Conservation (phyloP, 1,140 invertebrate species). For the Cydia strobilella region DNA sequence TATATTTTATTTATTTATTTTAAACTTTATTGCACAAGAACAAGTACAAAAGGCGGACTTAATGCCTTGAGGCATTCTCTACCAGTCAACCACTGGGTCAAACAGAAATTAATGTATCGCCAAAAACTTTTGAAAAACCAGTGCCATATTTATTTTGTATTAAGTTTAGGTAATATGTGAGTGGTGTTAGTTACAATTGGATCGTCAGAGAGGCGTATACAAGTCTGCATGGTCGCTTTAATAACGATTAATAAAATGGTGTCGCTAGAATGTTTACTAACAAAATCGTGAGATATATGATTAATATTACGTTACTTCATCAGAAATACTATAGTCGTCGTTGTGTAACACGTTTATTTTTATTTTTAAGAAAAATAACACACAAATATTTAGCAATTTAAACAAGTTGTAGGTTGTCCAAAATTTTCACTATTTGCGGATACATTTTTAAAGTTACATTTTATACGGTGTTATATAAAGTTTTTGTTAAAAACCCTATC, state of each 20-base stretch:
- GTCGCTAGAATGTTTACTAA: slow-evolving; percentile 26
- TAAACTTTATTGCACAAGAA: too few species aligned
- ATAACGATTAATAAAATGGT: background rate
- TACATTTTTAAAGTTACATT: too few species aligned
- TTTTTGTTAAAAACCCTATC: too few species aligned
- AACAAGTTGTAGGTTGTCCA: too few species aligned
- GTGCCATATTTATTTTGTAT: background rate
- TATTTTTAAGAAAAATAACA: too few species aligned
- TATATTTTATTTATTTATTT: too few species aligned
- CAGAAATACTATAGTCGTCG: background rate
- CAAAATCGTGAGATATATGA: slow-evolving; percentile 3
- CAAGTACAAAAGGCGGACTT: too few species aligned
- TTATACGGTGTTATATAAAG: too few species aligned
- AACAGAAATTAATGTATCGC: background rate
- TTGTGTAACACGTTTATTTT: background rate
- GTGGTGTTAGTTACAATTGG: slow-evolving; percentile 11
- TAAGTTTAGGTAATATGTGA: background rate
- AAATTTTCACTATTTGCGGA: too few species aligned
- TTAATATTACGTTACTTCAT: background rate
- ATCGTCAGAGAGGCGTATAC: background rate
- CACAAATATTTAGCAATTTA: too few species aligned
- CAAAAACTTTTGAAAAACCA: background rate
- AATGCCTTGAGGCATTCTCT: too few species aligned
- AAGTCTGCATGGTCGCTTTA: background rate
- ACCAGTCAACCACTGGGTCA: too few species aligned